Evolutionary conservation across 1,140 invertebrate genomes (phyloP).

Genomic region (Wiebesia pumilae): DNA sequence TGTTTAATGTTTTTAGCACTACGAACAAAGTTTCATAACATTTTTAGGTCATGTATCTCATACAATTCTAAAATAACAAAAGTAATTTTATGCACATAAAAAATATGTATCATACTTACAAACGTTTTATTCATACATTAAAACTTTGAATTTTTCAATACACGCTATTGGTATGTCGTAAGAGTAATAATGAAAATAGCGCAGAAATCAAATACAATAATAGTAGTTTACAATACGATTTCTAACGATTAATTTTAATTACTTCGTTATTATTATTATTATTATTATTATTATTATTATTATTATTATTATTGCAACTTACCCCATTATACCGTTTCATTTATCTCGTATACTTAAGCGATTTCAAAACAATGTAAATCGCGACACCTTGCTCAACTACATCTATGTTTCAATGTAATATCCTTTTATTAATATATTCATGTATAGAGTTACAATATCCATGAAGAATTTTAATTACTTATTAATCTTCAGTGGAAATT

Average conservation of each 20-base stretch:
- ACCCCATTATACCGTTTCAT: neutral
- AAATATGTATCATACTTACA: neutral
- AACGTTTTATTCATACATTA: slow-evolving; percentile 8
- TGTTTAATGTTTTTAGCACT: neutral
- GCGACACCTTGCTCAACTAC: neutral
- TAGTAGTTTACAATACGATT: neutral
- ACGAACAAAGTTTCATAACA: neutral
- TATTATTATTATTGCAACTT: neutral
- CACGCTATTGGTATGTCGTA: neutral
- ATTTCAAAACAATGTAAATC: slow-evolving; percentile 4
- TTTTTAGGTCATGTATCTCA: slow-evolving; percentile 16
- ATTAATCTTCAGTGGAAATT: no score
- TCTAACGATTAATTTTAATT: neutral
- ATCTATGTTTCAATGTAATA: neutral
- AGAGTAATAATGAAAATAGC: neutral
- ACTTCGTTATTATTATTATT: neutral
- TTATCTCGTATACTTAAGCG: neutral
- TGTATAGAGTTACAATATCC: neutral
- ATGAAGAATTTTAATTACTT: neutral
- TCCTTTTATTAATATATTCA: neutral
- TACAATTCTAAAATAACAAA: slow-evolving; percentile 24
- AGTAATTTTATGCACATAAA: slow-evolving; percentile 8
- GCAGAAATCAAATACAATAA: neutral
- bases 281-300: slow-evolving; percentile 1
- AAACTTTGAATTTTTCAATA: slow-evolving; percentile 3